Conservation (phyloP, 2,113 vertebrate genomes). For the Neolamprologus ventralis region DNA sequence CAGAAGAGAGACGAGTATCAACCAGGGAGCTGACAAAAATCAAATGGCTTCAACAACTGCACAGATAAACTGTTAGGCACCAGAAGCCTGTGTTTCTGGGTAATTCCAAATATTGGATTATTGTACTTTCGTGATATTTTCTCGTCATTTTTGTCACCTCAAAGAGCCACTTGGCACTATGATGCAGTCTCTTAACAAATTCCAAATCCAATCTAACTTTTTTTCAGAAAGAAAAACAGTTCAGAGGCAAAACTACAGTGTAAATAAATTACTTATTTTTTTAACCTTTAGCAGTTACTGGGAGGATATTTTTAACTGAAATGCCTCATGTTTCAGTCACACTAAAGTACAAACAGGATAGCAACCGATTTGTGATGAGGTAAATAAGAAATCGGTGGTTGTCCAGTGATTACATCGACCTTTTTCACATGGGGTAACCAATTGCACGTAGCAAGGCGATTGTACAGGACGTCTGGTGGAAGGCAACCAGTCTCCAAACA, state of each 20-base stretch:
- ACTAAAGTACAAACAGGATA: not conserved
- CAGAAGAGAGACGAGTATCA: not conserved
- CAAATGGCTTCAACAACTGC: not conserved
- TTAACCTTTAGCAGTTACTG: not conserved
- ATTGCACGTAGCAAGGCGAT: not conserved
- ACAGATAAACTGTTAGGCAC: not conserved
- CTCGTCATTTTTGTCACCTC: not conserved
- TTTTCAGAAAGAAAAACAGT: not conserved
- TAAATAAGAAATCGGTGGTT: not conserved
- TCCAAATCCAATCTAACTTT: not conserved
- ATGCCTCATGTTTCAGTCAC: not conserved
- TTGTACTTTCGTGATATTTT: not conserved
- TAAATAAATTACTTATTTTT: not conserved
- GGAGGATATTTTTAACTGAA: not conserved
- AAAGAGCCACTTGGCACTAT: not conserved
- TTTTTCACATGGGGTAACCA: not conserved
- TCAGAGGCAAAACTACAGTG: not conserved
- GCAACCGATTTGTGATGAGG: not conserved
- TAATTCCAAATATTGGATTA: not conserved
- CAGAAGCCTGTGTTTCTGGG: not conserved
- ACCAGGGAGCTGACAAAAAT: not conserved
- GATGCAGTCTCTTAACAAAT: not conserved
- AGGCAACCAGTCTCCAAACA: not conserved
- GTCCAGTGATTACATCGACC: not conserved
- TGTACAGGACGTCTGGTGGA: not conserved